These are phyloP conservation scores for Phenganax subtilis DNA, from an alignment of 92 coral and sea anemone genomes.

Conservation along the genomic window DNA sequence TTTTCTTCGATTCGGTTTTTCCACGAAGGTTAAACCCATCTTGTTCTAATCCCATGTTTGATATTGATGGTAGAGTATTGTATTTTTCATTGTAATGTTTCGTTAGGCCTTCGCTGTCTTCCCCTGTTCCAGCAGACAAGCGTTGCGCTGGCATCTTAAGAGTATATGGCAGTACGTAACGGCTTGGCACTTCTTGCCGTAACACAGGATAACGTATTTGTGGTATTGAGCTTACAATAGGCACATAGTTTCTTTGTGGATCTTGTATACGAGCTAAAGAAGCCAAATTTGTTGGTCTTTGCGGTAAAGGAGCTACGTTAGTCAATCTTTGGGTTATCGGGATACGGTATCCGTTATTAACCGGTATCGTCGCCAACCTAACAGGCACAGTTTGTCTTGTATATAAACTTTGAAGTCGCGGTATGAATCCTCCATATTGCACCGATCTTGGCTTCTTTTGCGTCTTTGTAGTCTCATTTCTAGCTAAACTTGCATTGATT, in stretches of 20 bases:
- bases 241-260: slow-evolving; percentile 19
- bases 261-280: neutral
- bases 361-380: slow-evolving; percentile 20
- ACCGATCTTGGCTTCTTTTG: slow-evolving; percentile 35
- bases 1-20: neutral
- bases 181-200: slow-evolving; percentile 13
- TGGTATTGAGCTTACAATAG: neutral
- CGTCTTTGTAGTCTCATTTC: neutral
- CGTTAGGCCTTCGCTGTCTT: neutral
- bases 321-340: neutral
- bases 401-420: neutral
- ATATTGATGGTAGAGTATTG: slow-evolving; percentile 16
- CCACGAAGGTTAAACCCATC: neutral
- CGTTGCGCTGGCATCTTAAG: slow-evolving; percentile 19
- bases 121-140: neutral
- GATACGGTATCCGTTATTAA: slow-evolving; percentile 7
- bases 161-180: slow-evolving; percentile 20
- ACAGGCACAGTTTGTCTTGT: slow-evolving; percentile 11
- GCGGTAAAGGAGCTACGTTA: neutral
- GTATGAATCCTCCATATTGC: slow-evolving; percentile 17
- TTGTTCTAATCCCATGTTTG: slow-evolving; percentile 10
- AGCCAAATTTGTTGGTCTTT: neutral
- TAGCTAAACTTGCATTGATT: neutral
- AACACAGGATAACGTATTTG: slow-evolving; percentile 15
- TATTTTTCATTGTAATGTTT: slow-evolving; percentile 34